These are phyloP conservation scores for Orchesella flavescens DNA, from an alignment of 2,888 invertebrate genomes.

Conservation along the genomic window DNA sequence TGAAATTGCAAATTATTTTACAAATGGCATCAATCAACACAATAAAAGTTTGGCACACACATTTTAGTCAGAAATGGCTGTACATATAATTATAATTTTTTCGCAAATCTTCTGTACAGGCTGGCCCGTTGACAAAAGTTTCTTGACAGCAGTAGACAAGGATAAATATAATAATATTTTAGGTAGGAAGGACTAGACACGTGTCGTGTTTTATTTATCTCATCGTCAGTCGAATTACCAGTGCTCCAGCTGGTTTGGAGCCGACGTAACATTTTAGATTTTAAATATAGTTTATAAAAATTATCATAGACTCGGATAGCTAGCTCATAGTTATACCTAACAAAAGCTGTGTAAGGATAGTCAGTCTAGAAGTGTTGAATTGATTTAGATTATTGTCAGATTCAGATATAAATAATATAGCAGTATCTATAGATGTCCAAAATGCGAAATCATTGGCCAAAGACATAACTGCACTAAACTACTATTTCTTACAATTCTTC, in stretches of 20 bases:
- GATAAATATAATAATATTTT: neutral
- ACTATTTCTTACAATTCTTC: too few relatives aligned
- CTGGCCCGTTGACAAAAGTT: too few relatives aligned
- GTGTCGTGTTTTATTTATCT: neutral
- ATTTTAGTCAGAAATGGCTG: too few relatives aligned
- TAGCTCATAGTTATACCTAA: neutral
- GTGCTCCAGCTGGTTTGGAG: conserved; percentile 60
- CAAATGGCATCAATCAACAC: too few relatives aligned
- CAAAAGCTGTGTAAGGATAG: neutral
- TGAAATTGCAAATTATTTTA: too few relatives aligned
- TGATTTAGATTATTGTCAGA: too few relatives aligned
- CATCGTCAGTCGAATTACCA: neutral
- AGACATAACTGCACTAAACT: too few relatives aligned
- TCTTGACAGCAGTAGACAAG: too few relatives aligned
- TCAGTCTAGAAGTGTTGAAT: neutral
- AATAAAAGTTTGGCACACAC: too few relatives aligned
- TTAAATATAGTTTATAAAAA: neutral
- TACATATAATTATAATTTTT: too few relatives aligned
- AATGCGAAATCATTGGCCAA: neutral
- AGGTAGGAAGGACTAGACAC: neutral
- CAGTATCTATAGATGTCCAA: neutral
- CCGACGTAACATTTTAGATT: neutral
- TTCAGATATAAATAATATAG: neutral
- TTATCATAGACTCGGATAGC: too few relatives aligned
- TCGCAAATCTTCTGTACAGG: too few relatives aligned